Percentiles rank a stretch among this genome's conserved stretches.
Evolutionary conservation across 2,797 vertebrate species (phyloP).

Genomic region (Phaenicophaeus curvirostris): DNA sequence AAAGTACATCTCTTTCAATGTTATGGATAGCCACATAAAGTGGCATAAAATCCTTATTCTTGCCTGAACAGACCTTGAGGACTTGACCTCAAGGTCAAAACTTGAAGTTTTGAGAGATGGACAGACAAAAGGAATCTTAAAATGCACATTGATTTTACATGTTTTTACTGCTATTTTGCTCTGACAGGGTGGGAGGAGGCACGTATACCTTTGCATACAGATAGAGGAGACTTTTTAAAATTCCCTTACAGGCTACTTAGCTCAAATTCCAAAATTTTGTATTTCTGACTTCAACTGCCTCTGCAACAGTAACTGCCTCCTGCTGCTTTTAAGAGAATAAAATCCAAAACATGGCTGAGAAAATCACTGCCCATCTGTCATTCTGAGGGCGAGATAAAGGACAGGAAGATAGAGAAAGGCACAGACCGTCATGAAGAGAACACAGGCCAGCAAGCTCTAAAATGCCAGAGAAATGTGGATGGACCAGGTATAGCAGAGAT

Average conservation of each 20-base stretch:
- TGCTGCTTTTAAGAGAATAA: not conserved
- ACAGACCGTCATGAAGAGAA: not conserved
- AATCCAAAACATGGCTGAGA: not conserved
- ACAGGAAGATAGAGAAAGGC: not conserved
- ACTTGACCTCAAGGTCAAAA: not conserved
- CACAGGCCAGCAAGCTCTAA: not conserved
- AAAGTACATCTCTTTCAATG: not conserved
- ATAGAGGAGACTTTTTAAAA: not conserved
- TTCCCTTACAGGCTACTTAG: not conserved
- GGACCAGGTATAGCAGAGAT: not conserved
- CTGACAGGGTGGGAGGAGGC: accelerated
- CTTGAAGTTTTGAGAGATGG: not conserved
- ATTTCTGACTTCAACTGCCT: not conserved
- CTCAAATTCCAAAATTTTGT: not conserved
- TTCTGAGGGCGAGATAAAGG: not conserved
- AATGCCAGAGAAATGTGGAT: not conserved
- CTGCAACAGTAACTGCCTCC: not conserved
- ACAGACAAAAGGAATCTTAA: not conserved
- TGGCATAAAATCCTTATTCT: not conserved
- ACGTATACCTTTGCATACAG: not conserved
- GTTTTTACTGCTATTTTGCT: not conserved
- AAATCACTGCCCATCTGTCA: conserved; percentile 21
- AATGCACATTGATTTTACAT: not conserved
- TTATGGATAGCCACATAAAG: not conserved
- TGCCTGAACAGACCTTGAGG: not conserved